Percentiles rank a stretch among this genome's conserved stretches.
Conservation (phyloP, 2,797 vertebrate species). For the Phrynocephalus forsythii region DNA sequence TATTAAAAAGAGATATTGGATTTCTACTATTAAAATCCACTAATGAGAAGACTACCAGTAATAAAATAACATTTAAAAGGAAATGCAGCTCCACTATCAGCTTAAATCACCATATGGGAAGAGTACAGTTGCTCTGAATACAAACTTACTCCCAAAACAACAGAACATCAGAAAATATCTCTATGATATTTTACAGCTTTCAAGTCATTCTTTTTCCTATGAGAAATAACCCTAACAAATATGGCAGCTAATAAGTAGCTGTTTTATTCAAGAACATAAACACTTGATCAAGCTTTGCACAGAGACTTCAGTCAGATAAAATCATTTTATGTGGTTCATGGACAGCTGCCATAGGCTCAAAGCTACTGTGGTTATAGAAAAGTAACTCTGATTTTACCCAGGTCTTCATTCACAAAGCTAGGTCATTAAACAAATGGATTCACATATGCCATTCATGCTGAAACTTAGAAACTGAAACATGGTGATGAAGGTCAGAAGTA, state of each 20-base stretch:
- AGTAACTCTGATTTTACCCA: constrained; percentile 2
- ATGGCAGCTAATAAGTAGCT: not conserved
- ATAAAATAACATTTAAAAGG: not conserved
- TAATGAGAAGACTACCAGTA: not conserved
- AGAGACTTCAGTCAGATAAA: constrained; percentile 10
- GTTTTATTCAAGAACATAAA: constrained; percentile 13
- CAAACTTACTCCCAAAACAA: not conserved
- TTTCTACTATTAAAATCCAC: too few relatives aligned
- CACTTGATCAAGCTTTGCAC: constrained; percentile 21
- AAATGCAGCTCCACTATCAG: not conserved
- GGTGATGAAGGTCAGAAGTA: constrained; percentile 28
- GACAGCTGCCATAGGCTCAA: constrained; percentile 7
- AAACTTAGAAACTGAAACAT: constrained; percentile 12
- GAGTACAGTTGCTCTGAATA: not conserved
- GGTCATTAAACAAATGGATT: not conserved
- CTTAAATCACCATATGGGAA: not conserved
- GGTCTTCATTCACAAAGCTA: constrained; percentile 4
- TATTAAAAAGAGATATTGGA: too few relatives aligned
- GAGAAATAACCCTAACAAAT: not conserved
- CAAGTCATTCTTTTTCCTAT: not conserved
- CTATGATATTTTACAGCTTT: not conserved
- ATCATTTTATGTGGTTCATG: constrained; percentile 28
- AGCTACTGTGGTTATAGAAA: not conserved
- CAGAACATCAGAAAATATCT: not conserved
- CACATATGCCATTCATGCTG: constrained; percentile 21